Evolutionary conservation across 2,888 invertebrate genomes (phyloP).

Genomic region (Hanleya hanleyi): DNA sequence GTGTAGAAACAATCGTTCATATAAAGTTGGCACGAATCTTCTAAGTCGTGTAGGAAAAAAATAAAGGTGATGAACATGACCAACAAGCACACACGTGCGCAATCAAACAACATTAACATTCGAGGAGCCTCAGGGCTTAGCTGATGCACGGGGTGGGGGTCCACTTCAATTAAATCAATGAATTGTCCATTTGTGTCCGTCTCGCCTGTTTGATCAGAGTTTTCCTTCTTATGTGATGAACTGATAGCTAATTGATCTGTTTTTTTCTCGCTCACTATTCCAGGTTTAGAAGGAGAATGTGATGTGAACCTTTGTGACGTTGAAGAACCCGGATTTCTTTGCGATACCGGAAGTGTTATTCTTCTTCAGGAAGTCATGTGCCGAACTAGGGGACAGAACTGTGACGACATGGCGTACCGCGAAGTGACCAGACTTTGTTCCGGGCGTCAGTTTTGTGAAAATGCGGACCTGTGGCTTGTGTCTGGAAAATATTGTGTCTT

Average conservation of each 20-base stretch:
- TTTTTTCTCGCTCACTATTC: not conserved
- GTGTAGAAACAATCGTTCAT: too few relatives aligned
- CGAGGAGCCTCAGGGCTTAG: too few relatives aligned
- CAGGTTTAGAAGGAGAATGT: not conserved
- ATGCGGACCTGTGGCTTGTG: not conserved
- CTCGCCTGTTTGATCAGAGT: too few relatives aligned
- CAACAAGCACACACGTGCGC: too few relatives aligned
- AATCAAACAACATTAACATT: too few relatives aligned
- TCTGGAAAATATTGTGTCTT: not conserved
- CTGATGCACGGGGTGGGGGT: too few relatives aligned
- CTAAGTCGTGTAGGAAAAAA: too few relatives aligned
- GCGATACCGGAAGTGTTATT: slow-evolving; percentile 1
- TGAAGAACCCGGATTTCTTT: not conserved
- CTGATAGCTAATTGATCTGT: not conserved
- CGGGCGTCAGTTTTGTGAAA: not conserved
- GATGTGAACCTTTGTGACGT: not conserved
- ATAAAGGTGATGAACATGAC: too few relatives aligned
- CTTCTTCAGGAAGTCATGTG: slow-evolving; percentile 5
- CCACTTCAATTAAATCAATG: too few relatives aligned
- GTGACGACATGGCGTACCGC: not conserved
- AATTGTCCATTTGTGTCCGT: too few relatives aligned
- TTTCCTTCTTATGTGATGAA: too few relatives aligned
- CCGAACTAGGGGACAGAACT: not conserved
- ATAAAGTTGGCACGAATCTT: too few relatives aligned
- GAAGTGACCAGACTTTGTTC: not conserved